Percentiles rank a stretch among this genome's conserved stretches.
Conservation (phyloP, 2,113 vertebrate genomes). For the Ameiurus melas region DNA sequence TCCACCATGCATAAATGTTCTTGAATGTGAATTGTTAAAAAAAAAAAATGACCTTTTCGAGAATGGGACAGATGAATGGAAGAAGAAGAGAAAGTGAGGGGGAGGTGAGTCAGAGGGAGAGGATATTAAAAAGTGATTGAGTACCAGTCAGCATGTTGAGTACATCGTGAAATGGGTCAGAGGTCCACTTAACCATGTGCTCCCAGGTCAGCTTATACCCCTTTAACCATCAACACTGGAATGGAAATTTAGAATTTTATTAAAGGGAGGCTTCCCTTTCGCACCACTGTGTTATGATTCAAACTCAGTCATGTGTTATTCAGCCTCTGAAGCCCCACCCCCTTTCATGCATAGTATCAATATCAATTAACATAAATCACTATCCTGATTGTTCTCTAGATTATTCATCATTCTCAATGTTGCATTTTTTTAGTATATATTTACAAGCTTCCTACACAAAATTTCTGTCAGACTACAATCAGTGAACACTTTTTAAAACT, state of each 20-base stretch:
- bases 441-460: neutral
- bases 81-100: neutral
- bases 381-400: neutral
- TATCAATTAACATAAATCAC: neutral
- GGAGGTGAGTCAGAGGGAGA: neutral
- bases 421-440: neutral
- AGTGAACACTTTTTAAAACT: neutral
- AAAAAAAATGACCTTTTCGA: neutral
- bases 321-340: neutral
- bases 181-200: neutral
- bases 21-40: neutral
- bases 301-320: neutral
- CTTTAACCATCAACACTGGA: neutral
- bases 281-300: neutral
- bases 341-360: neutral
- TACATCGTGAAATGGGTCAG: slow-evolving; percentile 5
- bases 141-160: slow-evolving; percentile 1
- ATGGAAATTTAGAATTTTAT: neutral
- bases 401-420: neutral
- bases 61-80: neutral
- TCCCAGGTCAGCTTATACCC: neutral
- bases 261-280: neutral
- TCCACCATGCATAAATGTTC: neutral
- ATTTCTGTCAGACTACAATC: neutral
- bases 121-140: slow-evolving; percentile 21